Base-by-base conservation (phyloP, 2,797 vertebrate genomes). In the Lagorchestes hirsutus region DNA sequence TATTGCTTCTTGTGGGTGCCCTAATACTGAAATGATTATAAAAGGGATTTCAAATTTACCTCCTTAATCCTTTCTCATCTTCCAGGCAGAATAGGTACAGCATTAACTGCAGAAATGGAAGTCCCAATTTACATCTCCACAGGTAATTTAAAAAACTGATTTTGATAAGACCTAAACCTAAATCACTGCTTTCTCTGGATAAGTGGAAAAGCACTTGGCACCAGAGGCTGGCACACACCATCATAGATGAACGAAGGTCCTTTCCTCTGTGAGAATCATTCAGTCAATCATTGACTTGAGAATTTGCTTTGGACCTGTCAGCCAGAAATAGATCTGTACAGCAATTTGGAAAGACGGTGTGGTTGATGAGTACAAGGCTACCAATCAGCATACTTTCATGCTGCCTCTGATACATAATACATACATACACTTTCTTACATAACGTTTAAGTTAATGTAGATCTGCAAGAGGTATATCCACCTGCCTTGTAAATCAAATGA, bases 311-410 rank as follows among this genome's bases (percentile, higher is more conserved):
- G 90, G 94, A 94, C 59, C 34, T 46, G 22, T 52, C 54, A 67
- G 96, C 90, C 91, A 96, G 93, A 97, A 97, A 95, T 31, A 97
- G 93, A 94, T 94, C 55, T 74, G 67, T 62, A 31, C 91, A 93
- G 34, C 31, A 34, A 92, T 67, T 74, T 93, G 31, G 94, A 54
- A 94, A 93, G 90, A 52, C 59, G 58, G 24, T 24, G 10, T 55
- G 46, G 67, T 59, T 87, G 95, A 74, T 59, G 92, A 92, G 54
- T n/a, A 31, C 34, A 92, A 92, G 92, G 58, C 46, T 4, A 40
- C 29, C 34, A 14, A 55, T 29, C 57, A 67, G 94, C 58, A 54
- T 56, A 92, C 18, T 93, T 93, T 91, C 31, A 74, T 54, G 59
- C 34, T 67, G 46, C 54, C 28, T 91, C 58, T 90, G n/a, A 92